These are phyloP conservation scores for Habrosyne pyritoides DNA, from an alignment of 2,888 invertebrate genomes.

Conservation along the genomic window DNA sequence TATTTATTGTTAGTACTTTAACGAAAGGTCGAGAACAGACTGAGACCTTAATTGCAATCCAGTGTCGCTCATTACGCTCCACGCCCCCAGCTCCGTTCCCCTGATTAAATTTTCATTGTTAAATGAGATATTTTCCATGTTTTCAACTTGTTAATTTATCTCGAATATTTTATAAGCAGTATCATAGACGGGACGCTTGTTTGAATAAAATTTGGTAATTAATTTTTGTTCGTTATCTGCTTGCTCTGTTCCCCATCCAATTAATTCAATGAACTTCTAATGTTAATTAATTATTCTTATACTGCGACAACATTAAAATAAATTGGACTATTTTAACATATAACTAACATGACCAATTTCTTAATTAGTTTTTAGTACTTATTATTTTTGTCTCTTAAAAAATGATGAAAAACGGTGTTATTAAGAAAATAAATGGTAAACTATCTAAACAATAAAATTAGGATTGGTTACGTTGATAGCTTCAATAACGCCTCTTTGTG, in stretches of 20 bases:
- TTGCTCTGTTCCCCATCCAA: no score
- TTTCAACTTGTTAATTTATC: constrained; percentile 27
- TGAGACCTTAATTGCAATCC: constrained; percentile 48
- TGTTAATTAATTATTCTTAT: no score
- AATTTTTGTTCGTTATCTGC: no score
- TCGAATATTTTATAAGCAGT: constrained; percentile 9
- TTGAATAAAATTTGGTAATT: background rate
- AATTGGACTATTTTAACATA: no score
- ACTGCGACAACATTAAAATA: no score
- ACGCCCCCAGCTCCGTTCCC: constrained; percentile 26
- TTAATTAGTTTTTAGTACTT: background rate
- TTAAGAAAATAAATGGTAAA: background rate
- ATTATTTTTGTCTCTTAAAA: background rate
- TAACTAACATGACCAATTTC: no score
- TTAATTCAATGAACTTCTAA: no score
- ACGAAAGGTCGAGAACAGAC: constrained; percentile 35
- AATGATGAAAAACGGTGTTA: background rate
- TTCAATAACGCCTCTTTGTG: background rate
- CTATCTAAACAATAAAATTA: background rate
- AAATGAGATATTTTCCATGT: constrained; percentile 41
- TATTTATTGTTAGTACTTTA: constrained; percentile 14
- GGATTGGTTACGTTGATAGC: background rate
- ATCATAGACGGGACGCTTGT: background rate
- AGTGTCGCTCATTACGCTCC: constrained; percentile 44
- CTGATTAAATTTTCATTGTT: constrained; percentile 47